phyloP scores from a whole-genome alignment of 2,888 invertebrate genomes.

The Diplolepis rosae region DNA sequence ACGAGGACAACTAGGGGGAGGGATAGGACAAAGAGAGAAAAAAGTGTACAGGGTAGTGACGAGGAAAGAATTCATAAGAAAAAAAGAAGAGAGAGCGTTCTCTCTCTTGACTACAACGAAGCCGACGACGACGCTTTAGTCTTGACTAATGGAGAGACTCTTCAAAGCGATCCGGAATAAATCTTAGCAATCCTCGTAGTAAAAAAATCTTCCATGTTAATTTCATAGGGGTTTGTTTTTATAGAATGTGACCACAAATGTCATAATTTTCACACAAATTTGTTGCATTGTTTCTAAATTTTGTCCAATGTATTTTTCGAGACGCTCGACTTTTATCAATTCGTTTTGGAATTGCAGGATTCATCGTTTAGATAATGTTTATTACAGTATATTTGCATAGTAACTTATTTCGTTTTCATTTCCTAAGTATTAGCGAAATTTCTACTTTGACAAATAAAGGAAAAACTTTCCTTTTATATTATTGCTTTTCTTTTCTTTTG shows the following conservation, averaged over 20 bases:
- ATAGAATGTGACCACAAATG: not conserved
- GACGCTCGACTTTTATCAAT: conserved; percentile 1
- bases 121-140: conserved; percentile 82
- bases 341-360: not conserved
- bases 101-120: conserved; percentile 84
- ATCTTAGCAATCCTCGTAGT: not conserved
- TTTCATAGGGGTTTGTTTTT: not conserved
- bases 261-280: not conserved
- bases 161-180: conserved; percentile 71
- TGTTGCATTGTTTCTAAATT: not conserved
- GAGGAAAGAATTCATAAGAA: conserved; percentile 79
- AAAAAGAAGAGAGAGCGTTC: conserved; percentile 82
- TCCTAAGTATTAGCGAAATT: too few relatives aligned
- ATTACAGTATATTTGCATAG: not conserved
- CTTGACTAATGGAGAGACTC: conserved; percentile 80
- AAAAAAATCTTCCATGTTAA: not conserved
- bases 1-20: conserved; percentile 67
- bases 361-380: conserved; percentile 14
- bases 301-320: not conserved
- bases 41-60: conserved; percentile 75
- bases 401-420: too few relatives aligned
- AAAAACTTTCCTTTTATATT: not conserved
- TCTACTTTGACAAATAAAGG: not conserved
- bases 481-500: not conserved
- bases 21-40: conserved; percentile 73